These are phyloP conservation scores for Mactra quadrangularis DNA, from an alignment of 1,140 invertebrate genomes.

Conservation along the genomic window DNA sequence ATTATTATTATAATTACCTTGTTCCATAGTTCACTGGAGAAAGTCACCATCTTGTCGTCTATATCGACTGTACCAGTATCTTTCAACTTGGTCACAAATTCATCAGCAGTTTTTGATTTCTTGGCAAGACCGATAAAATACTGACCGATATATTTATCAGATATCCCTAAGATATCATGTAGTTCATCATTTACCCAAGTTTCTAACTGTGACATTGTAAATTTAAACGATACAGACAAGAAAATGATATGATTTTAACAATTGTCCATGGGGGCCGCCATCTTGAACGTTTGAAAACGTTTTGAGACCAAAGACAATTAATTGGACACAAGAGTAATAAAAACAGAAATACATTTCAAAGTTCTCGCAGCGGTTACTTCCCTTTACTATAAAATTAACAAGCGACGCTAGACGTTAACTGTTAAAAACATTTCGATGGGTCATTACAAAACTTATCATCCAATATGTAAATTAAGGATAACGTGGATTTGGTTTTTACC, in stretches of 20 bases:
- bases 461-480: too few species aligned
- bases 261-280: slow-evolving; percentile 45
- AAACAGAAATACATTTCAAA: too few species aligned
- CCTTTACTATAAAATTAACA: too few species aligned
- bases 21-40: slow-evolving; percentile 82
- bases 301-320: too few species aligned
- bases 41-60: slow-evolving; percentile 81
- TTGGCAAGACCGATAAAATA: slow-evolving; percentile 85
- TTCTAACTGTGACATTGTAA: slow-evolving; percentile 65
- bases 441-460: too few species aligned
- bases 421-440: too few species aligned
- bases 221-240: neutral
- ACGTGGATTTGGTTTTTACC: too few species aligned
- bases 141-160: slow-evolving; percentile 85
- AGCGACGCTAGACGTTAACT: too few species aligned
- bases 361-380: too few species aligned
- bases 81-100: slow-evolving; percentile 83
- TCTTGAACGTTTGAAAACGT: too few species aligned
- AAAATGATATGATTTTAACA: neutral
- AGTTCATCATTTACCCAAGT: slow-evolving; percentile 86
- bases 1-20: slow-evolving; percentile 71
- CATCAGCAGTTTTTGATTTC: slow-evolving; percentile 81
- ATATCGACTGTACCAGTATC: slow-evolving; percentile 85
- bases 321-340: too few species aligned
- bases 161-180: slow-evolving; percentile 85